Evolutionary conservation across 1,140 invertebrate species (phyloP).

Genomic region (Magallana gigas): DNA sequence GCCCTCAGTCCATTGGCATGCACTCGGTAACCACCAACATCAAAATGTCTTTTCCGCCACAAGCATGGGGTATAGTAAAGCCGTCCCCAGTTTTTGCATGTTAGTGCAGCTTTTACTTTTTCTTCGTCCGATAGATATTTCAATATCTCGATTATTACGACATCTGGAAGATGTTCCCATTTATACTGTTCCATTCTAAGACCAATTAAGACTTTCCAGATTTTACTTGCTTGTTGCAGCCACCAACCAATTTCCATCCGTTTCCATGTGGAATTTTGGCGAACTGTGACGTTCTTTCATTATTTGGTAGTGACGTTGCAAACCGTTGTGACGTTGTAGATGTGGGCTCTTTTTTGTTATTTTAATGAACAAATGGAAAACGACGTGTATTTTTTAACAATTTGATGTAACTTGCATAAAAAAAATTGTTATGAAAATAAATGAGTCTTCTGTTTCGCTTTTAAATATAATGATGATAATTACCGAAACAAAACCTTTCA

Average conservation of each 20-base stretch:
- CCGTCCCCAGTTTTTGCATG: slow-evolving; percentile 52
- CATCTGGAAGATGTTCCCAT: slow-evolving; percentile 55
- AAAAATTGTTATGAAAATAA: too few relatives aligned
- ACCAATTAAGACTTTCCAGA: not conserved
- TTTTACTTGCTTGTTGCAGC: not conserved
- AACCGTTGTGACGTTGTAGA: slow-evolving; percentile 29
- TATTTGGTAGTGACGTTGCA: slow-evolving; percentile 42
- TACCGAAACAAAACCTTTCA: not conserved
- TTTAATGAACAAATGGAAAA: not conserved
- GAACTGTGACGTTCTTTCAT: not conserved
- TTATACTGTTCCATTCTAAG: slow-evolving; percentile 52
- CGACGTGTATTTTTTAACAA: too few relatives aligned
- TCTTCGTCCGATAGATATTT: slow-evolving; percentile 50
- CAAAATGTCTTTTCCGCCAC: slow-evolving; percentile 53
- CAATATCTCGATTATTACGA: slow-evolving; percentile 53
- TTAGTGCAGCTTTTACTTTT: slow-evolving; percentile 47
- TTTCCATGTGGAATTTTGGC: slow-evolving; percentile 41
- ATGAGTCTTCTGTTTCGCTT: too few relatives aligned
- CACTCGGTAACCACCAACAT: slow-evolving; percentile 56
- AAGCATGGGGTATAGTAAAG: slow-evolving; percentile 51
- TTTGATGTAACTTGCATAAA: too few relatives aligned
- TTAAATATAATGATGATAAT: too few relatives aligned
- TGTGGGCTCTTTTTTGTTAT: not conserved
- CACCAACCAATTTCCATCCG: slow-evolving; percentile 21
- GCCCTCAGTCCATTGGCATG: slow-evolving; percentile 42